Conservation (phyloP, 2,797 vertebrate genomes). For the Pseudochaenichthys georgianus region DNA sequence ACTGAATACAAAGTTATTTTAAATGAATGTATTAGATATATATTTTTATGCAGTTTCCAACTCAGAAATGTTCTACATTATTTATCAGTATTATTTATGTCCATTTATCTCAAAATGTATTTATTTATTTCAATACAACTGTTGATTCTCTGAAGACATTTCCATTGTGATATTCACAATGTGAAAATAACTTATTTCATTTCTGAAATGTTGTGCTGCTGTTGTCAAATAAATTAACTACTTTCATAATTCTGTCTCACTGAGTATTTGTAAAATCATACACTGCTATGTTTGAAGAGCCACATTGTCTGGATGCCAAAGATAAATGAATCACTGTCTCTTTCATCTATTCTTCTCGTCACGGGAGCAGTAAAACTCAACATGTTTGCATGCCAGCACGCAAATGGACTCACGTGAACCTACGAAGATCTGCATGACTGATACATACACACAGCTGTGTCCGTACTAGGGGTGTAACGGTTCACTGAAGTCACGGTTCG, state of each 20-base stretch:
- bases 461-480: too few relatives aligned
- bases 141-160: neutral
- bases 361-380: neutral
- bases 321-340: neutral
- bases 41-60: neutral
- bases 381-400: neutral
- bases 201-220: conserved; percentile 30
- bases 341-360: conserved; percentile 14
- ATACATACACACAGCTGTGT: neutral
- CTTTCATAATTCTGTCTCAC: conserved; percentile 5
- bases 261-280: neutral
- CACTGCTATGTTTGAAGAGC: neutral
- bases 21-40: conserved; percentile 1
- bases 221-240: conserved; percentile 49
- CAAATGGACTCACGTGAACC: neutral
- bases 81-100: conserved; percentile 37
- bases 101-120: conserved; percentile 47
- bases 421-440: neutral
- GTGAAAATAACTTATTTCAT: conserved; percentile 23
- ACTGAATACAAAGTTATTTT: neutral
- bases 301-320: neutral
- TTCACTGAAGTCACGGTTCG: too few relatives aligned
- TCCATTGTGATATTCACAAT: conserved; percentile 9
- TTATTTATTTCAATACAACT: conserved; percentile 14
- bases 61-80: neutral